Base-by-base conservation (phyloP, 1,140 invertebrate genomes). In the Cylas formicarius region DNA sequence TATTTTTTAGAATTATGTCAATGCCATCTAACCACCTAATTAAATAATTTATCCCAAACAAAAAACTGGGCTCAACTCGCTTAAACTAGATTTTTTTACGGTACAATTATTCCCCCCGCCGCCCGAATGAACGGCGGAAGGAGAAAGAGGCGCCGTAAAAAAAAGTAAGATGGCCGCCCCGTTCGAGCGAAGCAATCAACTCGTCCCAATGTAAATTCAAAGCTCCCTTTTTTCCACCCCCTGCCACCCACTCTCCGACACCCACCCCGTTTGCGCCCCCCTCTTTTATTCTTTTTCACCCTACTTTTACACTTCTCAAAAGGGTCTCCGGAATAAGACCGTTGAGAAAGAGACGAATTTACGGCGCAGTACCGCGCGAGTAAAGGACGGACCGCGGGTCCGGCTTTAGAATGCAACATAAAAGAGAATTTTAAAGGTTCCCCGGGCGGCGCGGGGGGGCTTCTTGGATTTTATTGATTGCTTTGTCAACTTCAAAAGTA, bases 221-320 rank as follows among this genome's bases (percentile, higher is more conserved):
- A 55, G 52, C 58, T 28, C 35, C 44, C 27, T 38, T 31, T 32
- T 32, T 38, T 40, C 31, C 36, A 44, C 44, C 31, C 24, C 42
- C 47, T 31, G 27, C 52, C 54, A 52, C 53, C 45, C 56, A 42
- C 43, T n/a, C n/a, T n/a, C n/a, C n/a, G n/a, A n/a, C 37, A 46
- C 44, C 52, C 51, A 53, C 54, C 58, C 56, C 50, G 48, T 61
- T 58, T 50, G 52, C 24, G 43, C 29, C 29, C 44, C 50, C 50
- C 50, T 57, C 55, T 56, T 58, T 58, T 61, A 61, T 61, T 61
- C 56, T 58, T 61, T 58, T 61, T 58, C 58, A 61, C 58, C 58
- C 58, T 61, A 61, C 58, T 61, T 61, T 61, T 58, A 57, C 51
- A 56, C 56, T 52, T 52, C 53, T 43, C 27, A 54, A 56, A 58